These are phyloP conservation scores for Rutilus rutilus DNA, from an alignment of 2,113 vertebrate species.

Conservation along the genomic window DNA sequence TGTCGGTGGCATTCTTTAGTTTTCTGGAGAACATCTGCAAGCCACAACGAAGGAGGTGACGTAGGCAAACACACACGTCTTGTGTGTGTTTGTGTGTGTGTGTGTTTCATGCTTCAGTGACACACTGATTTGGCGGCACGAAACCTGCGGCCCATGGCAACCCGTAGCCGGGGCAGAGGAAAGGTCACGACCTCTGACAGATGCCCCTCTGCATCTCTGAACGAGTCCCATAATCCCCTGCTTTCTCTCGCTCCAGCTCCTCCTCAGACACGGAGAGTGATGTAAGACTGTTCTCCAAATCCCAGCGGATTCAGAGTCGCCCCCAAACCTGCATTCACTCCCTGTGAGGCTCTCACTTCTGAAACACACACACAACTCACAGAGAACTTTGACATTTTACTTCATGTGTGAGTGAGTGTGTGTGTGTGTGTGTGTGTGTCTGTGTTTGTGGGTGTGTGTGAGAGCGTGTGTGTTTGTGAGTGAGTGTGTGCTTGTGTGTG, in stretches of 20 bases:
- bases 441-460: too few species aligned
- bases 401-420: background rate
- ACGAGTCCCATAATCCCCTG: conserved; percentile 61
- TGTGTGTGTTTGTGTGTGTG: conserved; percentile 23
- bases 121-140: conserved; percentile 63
- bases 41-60: conserved; percentile 39
- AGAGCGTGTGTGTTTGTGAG: too few species aligned
- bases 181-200: conserved; percentile 70
- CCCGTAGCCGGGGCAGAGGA: conserved; percentile 56
- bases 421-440: too few species aligned
- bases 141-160: conserved; percentile 69
- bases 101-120: conserved; percentile 59
- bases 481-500: too few species aligned
- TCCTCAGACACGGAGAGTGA: conserved; percentile 49
- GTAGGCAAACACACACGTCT: conserved; percentile 43
- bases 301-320: background rate
- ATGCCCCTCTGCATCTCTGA: conserved; percentile 65
- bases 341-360: background rate
- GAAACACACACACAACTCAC: background rate
- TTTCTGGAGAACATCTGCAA: conserved; percentile 64
- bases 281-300: background rate
- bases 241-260: conserved; percentile 58
- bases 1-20: conserved; percentile 40
- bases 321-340: background rate
- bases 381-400: background rate